Evolutionary conservation across 2,113 vertebrate species (phyloP), one percentile per base, ranked within the genome.

Genomic region (Aspidoscelis tigris): DNA sequence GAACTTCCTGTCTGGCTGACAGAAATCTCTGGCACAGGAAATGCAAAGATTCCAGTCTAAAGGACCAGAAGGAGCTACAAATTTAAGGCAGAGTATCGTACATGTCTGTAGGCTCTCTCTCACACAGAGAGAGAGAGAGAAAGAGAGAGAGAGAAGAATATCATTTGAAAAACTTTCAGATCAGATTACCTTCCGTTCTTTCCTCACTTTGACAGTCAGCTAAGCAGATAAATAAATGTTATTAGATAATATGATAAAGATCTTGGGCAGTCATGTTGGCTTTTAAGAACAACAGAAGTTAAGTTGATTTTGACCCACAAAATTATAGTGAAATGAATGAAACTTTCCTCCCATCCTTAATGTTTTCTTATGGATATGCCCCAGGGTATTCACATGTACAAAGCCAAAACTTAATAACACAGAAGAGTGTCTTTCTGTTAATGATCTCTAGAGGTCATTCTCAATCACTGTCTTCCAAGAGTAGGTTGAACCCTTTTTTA

Each of bases 271-370:
- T 5, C 12, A 53, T 4, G 21, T 26, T 70, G 79, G 66, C 1
- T 47, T 6, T 74, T 18, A 22, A 75, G 26, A 84, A 50, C 64
- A 73, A 84, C 9, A 39, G 2, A 22, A 76, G 47, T 68, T 85
- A 83, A 83, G 47, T 21, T 14, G 39, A 71, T 66, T 88, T 18
- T 89, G 5, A 88, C 73, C 80, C 80, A 50, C 78, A 74, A 83
- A 78, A 78, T 85, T 71, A 89, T 87, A 14, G 10, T 64, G 20
- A 80, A 78, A 77, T 73, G 1, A 75, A 78, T 68, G 33, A 33
- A 33, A 33, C 41, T 44, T 20, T 78, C 16, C 72, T 58, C 58
- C 14, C 12, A 61, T 73, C 86, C 77, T 73, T 1, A 87, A 47
- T 76, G 14, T 58, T 47, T 73, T 69, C 8, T 80, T 12, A 9